These are phyloP conservation scores for Anthophora plumipes DNA, from an alignment of 2,888 invertebrate genomes.

Conservation along the genomic window DNA sequence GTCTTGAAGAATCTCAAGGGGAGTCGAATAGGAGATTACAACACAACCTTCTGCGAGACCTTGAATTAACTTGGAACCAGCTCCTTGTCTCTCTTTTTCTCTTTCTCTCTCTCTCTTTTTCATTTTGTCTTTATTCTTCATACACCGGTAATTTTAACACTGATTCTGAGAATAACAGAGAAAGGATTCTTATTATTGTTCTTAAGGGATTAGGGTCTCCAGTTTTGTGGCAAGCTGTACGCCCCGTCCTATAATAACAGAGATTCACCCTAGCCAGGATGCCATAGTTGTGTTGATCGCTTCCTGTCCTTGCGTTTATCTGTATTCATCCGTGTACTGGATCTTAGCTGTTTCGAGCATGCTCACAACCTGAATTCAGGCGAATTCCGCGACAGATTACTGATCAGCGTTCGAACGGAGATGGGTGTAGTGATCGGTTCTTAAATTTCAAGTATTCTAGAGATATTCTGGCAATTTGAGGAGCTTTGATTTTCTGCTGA, in stretches of 20 bases:
- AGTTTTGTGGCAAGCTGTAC: conserved; percentile 78
- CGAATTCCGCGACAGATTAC: conserved; percentile 19
- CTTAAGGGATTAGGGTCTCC: conserved; percentile 83
- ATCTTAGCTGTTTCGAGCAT: conserved; percentile 49
- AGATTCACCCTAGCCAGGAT: conserved; percentile 70
- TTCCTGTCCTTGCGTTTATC: conserved; percentile 38
- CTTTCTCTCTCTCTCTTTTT: too few relatives aligned
- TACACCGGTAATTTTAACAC: conserved; percentile 59
- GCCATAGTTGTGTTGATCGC: conserved; percentile 52
- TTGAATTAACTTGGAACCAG: conserved; percentile 62
- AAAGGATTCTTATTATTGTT: conserved; percentile 84
- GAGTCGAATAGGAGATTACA: conserved; percentile 64
- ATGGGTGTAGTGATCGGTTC: background rate
- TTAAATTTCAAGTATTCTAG: too few relatives aligned
- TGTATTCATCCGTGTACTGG: conserved; percentile 38
- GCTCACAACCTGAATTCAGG: conserved; percentile 28
- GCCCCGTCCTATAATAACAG: conserved; percentile 81
- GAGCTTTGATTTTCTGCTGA: background rate
- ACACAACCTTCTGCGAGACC: conserved; percentile 53
- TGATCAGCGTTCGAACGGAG: background rate
- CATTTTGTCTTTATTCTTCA: conserved; percentile 31
- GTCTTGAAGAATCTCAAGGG: conserved; percentile 55
- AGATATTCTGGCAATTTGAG: background rate
- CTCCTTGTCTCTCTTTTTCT: conserved; percentile 2
- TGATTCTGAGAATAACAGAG: conserved; percentile 60